Evolutionary conservation across 2,113 vertebrate genomes (phyloP).

Genomic region (Ophiodon elongatus): DNA sequence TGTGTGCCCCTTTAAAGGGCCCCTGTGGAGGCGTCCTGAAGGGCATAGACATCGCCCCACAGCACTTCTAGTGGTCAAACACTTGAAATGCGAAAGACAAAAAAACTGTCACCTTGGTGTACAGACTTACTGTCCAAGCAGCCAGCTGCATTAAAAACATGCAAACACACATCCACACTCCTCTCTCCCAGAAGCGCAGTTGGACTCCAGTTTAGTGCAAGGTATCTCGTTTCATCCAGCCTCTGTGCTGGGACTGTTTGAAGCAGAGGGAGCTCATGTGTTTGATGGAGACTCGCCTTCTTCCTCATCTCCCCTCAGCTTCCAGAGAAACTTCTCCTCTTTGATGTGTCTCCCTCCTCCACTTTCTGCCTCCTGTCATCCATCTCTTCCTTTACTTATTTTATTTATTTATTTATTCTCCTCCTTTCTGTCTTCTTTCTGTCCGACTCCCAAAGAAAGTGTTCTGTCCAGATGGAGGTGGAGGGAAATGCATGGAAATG

Average conservation of each 20-base stretch:
- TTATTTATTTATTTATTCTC: too few species aligned
- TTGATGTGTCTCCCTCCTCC: constrained; percentile 71
- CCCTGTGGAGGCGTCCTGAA: not conserved
- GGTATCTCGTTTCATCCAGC: constrained; percentile 74
- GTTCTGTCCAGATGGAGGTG: constrained; percentile 72
- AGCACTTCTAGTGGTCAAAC: not conserved
- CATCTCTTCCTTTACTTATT: constrained; percentile 41
- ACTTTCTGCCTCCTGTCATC: constrained; percentile 69
- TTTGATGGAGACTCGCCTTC: constrained; percentile 79
- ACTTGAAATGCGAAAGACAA: not conserved
- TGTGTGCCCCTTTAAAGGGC: not conserved
- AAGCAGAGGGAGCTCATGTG: constrained; percentile 68
- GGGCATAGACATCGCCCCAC: not conserved
- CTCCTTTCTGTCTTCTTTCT: constrained; percentile 38
- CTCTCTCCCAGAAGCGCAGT: constrained; percentile 55
- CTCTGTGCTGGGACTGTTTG: constrained; percentile 72
- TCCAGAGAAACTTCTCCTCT: constrained; percentile 68
- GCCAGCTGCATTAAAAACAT: constrained; percentile 41
- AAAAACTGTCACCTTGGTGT: constrained; percentile 22
- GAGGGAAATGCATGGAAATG: constrained; percentile 62
- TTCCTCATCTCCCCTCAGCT: constrained; percentile 71
- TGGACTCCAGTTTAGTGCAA: constrained; percentile 74
- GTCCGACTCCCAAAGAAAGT: constrained; percentile 38
- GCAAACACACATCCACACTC: constrained; percentile 49
- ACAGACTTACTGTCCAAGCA: constrained; percentile 48